phyloP scores from a whole-genome alignment of 2,888 invertebrate genomes.

The Spisula subtruncata region DNA sequence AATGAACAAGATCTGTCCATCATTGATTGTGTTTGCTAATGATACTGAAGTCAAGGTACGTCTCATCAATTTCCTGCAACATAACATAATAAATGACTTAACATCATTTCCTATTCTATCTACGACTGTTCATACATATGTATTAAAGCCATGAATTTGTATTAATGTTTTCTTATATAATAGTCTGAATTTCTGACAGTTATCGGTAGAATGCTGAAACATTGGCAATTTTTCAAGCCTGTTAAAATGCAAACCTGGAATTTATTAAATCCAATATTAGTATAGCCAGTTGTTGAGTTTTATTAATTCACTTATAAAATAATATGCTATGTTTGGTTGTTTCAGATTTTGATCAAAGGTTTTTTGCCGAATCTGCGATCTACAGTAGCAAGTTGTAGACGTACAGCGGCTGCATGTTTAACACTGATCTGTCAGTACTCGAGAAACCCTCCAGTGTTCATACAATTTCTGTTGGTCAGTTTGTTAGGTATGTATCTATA shows the following conservation, averaged over 20 bases:
- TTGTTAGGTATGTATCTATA: constrained; percentile 88
- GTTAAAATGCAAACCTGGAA: no score
- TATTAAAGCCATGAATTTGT: not conserved
- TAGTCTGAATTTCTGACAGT: not conserved
- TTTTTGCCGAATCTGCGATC: constrained; percentile 91
- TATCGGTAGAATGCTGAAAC: no score
- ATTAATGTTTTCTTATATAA: no score
- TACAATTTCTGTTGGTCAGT: constrained; percentile 91
- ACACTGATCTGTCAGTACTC: constrained; percentile 94
- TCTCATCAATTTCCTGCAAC: not conserved
- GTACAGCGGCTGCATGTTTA: constrained; percentile 94
- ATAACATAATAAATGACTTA: not conserved
- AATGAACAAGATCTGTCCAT: constrained; percentile 91
- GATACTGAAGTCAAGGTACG: constrained; percentile 92
- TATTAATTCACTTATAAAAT: no score
- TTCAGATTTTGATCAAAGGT: constrained; percentile 91
- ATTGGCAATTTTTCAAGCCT: not conserved
- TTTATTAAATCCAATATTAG: no score
- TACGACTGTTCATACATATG: no score
- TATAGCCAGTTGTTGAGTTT: no score
- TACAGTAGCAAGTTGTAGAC: constrained; percentile 92
- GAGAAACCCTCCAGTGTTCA: constrained; percentile 91
- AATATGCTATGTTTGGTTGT: not conserved
- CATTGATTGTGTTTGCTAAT: constrained; percentile 91
- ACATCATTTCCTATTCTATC: no score